Conservation (phyloP, 2,797 vertebrate species). For the Crocidura indochinensis region DNA sequence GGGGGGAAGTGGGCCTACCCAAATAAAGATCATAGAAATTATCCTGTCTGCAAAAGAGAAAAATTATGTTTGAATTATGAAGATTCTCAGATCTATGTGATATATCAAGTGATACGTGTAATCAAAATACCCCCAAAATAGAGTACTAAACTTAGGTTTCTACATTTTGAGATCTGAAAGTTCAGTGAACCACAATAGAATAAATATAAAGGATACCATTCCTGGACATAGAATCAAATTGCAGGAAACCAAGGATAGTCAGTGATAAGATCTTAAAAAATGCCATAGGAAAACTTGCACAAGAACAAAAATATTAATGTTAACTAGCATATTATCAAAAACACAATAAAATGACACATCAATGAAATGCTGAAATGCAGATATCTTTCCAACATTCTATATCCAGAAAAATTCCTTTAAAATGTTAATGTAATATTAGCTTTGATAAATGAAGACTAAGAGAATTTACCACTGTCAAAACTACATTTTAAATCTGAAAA, state of each 20-base stretch:
- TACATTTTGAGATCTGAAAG: slow-evolving; percentile 32
- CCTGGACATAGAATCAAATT: background rate
- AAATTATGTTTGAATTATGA: slow-evolving; percentile 22
- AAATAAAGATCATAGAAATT: slow-evolving; percentile 39
- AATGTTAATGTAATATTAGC: slow-evolving; percentile 8
- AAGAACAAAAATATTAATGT: background rate
- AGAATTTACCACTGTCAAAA: slow-evolving; percentile 21
- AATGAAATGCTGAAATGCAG: slow-evolving; percentile 19
- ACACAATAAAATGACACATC: slow-evolving; percentile 29
- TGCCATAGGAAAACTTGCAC: background rate
- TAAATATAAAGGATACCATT: background rate
- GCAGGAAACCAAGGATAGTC: slow-evolving; percentile 32
- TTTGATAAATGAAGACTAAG: slow-evolving; percentile 22
- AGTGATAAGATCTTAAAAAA: slow-evolving; percentile 31
- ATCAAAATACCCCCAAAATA: background rate
- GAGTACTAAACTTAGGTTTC: background rate
- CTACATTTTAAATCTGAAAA: background rate
- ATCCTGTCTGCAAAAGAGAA: slow-evolving; percentile 2
- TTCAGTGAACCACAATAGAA: slow-evolving; percentile 1
- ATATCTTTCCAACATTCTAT: slow-evolving; percentile 1
- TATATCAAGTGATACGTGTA: slow-evolving; percentile 33
- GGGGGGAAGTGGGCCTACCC: background rate
- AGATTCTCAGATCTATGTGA: background rate
- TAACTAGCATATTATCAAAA: slow-evolving; percentile 30
- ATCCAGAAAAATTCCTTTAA: slow-evolving; percentile 23